Percentiles rank a stretch among this genome's conserved stretches.
Conservation (phyloP, 2,113 vertebrate species). For the Gadus macrocephalus region DNA sequence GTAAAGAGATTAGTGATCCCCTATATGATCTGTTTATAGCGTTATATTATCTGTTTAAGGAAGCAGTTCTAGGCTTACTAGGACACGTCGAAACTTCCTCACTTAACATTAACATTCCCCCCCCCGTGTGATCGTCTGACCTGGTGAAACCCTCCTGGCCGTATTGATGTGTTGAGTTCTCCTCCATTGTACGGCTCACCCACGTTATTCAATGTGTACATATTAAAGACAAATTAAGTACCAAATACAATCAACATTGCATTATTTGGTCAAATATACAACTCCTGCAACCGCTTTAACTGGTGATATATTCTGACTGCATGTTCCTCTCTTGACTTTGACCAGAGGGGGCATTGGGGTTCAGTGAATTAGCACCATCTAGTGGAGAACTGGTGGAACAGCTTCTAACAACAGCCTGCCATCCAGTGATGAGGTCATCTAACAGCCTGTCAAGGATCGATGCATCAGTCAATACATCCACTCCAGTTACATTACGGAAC, state of each 20-base stretch:
- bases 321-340: no score
- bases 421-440: constrained; percentile 45
- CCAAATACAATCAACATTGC: constrained; percentile 5
- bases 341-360: no score
- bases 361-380: constrained; percentile 56
- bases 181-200: constrained; percentile 16
- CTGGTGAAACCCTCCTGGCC: constrained; percentile 39
- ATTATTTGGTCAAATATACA: not conserved
- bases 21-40: constrained; percentile 7
- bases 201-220: constrained; percentile 59
- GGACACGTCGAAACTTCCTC: not conserved
- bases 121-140: constrained; percentile 23
- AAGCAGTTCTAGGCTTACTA: no score
- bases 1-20: constrained; percentile 2
- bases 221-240: constrained; percentile 52
- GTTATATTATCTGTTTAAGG: no score
- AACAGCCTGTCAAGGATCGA: constrained; percentile 42
- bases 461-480: constrained; percentile 60
- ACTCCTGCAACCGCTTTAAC: no score
- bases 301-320: no score
- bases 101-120: constrained; percentile 11
- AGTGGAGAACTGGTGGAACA: constrained; percentile 26
- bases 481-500: constrained; percentile 52
- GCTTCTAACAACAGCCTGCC: constrained; percentile 1
- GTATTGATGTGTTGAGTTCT: constrained; percentile 42